phyloP scores from a whole-genome alignment of 1,140 invertebrate species.

The Neomicropteryx cornuta region DNA sequence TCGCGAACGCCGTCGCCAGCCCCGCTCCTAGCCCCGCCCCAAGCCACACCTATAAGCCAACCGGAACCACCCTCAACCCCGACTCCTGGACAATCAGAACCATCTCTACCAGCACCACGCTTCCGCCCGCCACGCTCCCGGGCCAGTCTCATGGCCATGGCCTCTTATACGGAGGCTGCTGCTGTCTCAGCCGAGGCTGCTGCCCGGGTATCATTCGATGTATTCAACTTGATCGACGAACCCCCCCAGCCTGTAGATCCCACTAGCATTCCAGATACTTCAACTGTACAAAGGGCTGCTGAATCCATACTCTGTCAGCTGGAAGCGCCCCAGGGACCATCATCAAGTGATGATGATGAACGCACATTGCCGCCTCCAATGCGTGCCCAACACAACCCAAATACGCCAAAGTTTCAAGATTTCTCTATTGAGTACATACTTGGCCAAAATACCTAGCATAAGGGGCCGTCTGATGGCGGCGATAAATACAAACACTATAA shows the following conservation, averaged over 20 bases:
- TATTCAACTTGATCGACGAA: constrained; percentile 1
- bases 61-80: too few species aligned
- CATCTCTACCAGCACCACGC: too few species aligned
- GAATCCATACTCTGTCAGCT: constrained; percentile 13
- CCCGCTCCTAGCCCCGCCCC: constrained; percentile 7
- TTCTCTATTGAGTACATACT: constrained; percentile 16
- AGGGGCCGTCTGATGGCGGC: too few species aligned
- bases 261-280: constrained; percentile 4
- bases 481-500: too few species aligned
- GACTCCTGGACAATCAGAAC: too few species aligned
- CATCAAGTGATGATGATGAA: too few species aligned
- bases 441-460: constrained; percentile 12
- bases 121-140: neutral
- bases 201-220: neutral
- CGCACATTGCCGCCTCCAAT: too few species aligned
- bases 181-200: too few species aligned
- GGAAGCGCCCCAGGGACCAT: too few species aligned
- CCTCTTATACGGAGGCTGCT: too few species aligned
- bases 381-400: too few species aligned
- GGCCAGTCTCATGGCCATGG: neutral
- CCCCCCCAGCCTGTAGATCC: neutral
- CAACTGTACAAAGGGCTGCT: constrained; percentile 9
- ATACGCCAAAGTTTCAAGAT: constrained; percentile 12
- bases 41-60: constrained; percentile 1
- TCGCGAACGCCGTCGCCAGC: constrained; percentile 4